phyloP scores from a whole-genome alignment of 2,113 vertebrate genomes.

The Vulpes lagopus region DNA sequence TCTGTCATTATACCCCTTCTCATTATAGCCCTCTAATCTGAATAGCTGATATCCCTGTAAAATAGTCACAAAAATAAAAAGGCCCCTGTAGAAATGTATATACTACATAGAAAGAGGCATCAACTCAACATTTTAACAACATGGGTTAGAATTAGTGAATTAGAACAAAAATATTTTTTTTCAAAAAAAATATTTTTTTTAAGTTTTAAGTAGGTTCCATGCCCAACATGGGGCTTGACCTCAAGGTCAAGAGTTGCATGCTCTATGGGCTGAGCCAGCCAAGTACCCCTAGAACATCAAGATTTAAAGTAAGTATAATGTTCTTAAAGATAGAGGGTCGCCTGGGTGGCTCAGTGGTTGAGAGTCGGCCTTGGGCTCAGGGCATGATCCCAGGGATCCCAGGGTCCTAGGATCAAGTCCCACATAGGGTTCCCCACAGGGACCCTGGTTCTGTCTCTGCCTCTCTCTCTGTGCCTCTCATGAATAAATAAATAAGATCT shows the following conservation, averaged over 20 bases:
- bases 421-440: too few species aligned
- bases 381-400: too few species aligned
- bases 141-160: background rate
- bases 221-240: background rate
- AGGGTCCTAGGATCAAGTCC: too few species aligned
- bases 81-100: background rate
- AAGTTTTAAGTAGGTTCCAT: background rate
- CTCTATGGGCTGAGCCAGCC: background rate
- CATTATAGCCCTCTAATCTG: background rate
- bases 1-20: too few species aligned
- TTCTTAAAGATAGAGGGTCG: background rate
- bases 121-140: background rate
- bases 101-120: background rate
- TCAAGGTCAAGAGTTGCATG: background rate
- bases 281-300: background rate
- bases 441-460: too few species aligned
- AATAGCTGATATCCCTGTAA: background rate
- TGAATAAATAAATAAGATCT: too few species aligned
- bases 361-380: too few species aligned
- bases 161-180: background rate
- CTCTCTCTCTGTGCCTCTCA: too few species aligned
- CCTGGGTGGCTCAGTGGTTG: too few species aligned
- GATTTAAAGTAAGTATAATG: background rate
- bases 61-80: background rate
- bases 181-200: background rate